These are phyloP conservation scores for Halesus radiatus DNA, from an alignment of 1,140 invertebrate species.

Conservation along the genomic window DNA sequence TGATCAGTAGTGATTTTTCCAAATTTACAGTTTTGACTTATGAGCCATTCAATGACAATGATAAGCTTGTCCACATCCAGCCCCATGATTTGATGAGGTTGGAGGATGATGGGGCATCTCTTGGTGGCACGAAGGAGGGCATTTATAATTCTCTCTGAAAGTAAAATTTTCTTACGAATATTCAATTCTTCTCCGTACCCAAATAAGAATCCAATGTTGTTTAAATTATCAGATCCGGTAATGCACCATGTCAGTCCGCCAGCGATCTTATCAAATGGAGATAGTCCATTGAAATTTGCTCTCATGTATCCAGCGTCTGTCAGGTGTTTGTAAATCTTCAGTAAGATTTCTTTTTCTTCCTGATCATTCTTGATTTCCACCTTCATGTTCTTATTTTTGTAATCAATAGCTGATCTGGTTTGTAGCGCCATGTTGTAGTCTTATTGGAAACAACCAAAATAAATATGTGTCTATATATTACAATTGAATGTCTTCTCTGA, in stretches of 20 bases:
- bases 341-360: conserved; percentile 50
- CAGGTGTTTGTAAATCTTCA: conserved; percentile 49
- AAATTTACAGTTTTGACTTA: conserved; percentile 35
- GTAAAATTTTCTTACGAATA: conserved; percentile 52
- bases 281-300: conserved; percentile 49
- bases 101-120: conserved; percentile 49
- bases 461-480: too few species aligned
- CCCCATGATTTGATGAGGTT: conserved; percentile 54
- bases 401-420: background rate
- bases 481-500: too few species aligned
- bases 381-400: conserved; percentile 27
- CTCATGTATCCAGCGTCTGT: conserved; percentile 51
- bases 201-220: conserved; percentile 48
- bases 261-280: conserved; percentile 51
- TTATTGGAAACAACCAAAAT: background rate
- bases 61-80: conserved; percentile 54
- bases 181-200: conserved; percentile 53
- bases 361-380: conserved; percentile 49
- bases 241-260: conserved; percentile 55
- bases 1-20: conserved; percentile 21
- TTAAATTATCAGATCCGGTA: conserved; percentile 45
- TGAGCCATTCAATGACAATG: conserved; percentile 50
- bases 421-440: conserved; percentile 4
- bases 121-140: conserved; percentile 47
- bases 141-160: conserved; percentile 53